These are phyloP conservation scores for Sinocyclocheilus anophthalmus DNA, from an alignment of 2,113 vertebrate genomes.

Conservation along the genomic window DNA sequence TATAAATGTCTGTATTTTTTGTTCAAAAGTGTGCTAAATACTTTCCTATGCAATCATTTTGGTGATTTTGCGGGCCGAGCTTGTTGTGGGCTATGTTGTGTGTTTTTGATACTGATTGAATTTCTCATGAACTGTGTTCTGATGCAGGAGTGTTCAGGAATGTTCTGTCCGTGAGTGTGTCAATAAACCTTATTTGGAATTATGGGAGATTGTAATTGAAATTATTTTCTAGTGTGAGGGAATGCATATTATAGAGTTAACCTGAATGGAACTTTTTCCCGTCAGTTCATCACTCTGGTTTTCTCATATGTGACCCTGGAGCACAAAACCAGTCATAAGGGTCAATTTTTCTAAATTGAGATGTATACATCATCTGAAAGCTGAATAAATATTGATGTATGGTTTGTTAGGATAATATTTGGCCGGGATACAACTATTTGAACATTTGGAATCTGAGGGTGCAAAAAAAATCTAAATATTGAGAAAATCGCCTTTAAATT, in stretches of 20 bases:
- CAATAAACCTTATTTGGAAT: constrained; percentile 18
- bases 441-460: too few relatives aligned
- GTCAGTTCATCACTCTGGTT: not conserved
- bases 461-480: too few relatives aligned
- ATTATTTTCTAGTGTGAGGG: not conserved
- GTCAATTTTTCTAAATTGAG: too few relatives aligned
- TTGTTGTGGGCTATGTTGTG: not conserved
- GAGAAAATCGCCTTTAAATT: too few relatives aligned
- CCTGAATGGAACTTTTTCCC: not conserved
- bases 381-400: too few relatives aligned
- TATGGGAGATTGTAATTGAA: not conserved
- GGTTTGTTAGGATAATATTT: too few relatives aligned
- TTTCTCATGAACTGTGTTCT: not conserved
- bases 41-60: constrained; percentile 42
- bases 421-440: too few relatives aligned
- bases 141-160: not conserved
- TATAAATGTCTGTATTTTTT: not conserved
- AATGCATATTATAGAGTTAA: not conserved
- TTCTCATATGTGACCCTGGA: not conserved
- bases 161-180: constrained; percentile 5
- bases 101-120: constrained; percentile 19
- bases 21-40: constrained; percentile 24
- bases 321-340: too few relatives aligned
- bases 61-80: not conserved
- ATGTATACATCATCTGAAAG: too few relatives aligned